phyloP scores from a whole-genome alignment of 2,113 vertebrate species.

The Vimba vimba region DNA sequence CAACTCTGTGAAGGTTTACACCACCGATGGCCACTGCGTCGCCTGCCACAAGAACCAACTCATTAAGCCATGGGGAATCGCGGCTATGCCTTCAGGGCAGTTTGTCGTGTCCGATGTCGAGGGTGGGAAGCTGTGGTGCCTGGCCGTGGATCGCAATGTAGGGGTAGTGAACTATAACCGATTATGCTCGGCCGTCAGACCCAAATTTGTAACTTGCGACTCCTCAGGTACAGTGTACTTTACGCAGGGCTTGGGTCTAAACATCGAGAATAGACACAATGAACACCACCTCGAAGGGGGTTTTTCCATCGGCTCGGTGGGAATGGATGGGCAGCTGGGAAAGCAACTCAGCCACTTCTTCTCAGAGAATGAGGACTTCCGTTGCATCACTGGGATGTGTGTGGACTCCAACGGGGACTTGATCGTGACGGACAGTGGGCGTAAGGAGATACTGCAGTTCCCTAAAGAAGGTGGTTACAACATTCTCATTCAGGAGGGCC shows the following conservation, averaged over 20 bases:
- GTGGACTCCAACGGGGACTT: constrained; percentile 92
- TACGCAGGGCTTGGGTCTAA: constrained; percentile 93
- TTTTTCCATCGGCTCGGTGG: constrained; percentile 93
- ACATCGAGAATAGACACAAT: constrained; percentile 91
- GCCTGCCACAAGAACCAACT: constrained; percentile 94
- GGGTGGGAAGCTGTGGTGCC: constrained; percentile 95
- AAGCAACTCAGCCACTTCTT: constrained; percentile 98
- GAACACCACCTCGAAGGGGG: constrained; percentile 95
- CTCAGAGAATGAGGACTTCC: constrained; percentile 93
- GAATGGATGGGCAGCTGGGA: constrained; percentile 89
- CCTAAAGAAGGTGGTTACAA: constrained; percentile 94
- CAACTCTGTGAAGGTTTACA: constrained; percentile 96
- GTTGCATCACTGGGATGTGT: constrained; percentile 98
- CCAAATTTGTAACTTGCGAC: constrained; percentile 96
- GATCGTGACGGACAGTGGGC: constrained; percentile 93
- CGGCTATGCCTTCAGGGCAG: constrained; percentile 91
- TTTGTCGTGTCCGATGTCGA: constrained; percentile 97
- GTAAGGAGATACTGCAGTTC: constrained; percentile 94
- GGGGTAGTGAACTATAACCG: constrained; percentile 94
- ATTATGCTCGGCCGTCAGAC: constrained; percentile 91
- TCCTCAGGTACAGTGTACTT: constrained; percentile 92
- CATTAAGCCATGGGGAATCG: constrained; percentile 96
- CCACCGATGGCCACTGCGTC: constrained; percentile 91
- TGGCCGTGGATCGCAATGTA: constrained; percentile 88
- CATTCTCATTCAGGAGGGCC: constrained; percentile 89